Base-by-base conservation (phyloP, 2,888 invertebrate genomes). In the Drosophila ezoana region DNA sequence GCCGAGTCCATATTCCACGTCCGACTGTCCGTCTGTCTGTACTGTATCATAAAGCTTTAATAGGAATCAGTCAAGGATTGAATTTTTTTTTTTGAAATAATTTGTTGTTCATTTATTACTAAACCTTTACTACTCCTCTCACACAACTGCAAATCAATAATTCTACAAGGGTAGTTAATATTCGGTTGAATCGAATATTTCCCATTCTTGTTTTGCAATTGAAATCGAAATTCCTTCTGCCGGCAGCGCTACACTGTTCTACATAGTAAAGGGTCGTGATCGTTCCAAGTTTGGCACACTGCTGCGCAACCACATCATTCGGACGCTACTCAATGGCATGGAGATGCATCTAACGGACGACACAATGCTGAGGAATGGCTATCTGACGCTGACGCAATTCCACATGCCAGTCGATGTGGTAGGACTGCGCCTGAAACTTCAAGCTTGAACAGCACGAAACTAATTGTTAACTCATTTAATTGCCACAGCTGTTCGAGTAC, bases 281-380 rank as follows among this genome's bases (percentile, higher is more conserved):
- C 96, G 95, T 79, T 94, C 94, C 6, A 94, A 94, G 76, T 94
- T 97, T 74, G 95, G 95, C 32, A 94, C 95, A 14, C 94, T 94
- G 82, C 93, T 97, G 67, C 97, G 97, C 89, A 94, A 95, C 89
- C 95, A 95, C 85, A 96, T 98, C 65, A 96, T 98, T 58, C 95
- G 95, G 1, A 95, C 96, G 0, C 93, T 98, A 56, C 93, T 98
- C 37, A 96, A 97, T 89, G 98, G 96, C 16, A 98, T 98, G 98
- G 96, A 96, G 81, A 94, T 95, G 57, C 97, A 98, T 90, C 94
- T 95, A 69, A 94, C 95, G 35, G 98, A 98, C 90, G 96, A 97
- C 79, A 98, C 97, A 28, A 98, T 99, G 98, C 96, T 99, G 95
- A 94, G 98, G 58, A 99, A 99, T 92, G 98, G 98, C 54, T 98